Evolutionary conservation across 2,888 invertebrate genomes (phyloP), one percentile per base, ranked within the genome.

Genomic region (Caenorhabditis afra): DNA sequence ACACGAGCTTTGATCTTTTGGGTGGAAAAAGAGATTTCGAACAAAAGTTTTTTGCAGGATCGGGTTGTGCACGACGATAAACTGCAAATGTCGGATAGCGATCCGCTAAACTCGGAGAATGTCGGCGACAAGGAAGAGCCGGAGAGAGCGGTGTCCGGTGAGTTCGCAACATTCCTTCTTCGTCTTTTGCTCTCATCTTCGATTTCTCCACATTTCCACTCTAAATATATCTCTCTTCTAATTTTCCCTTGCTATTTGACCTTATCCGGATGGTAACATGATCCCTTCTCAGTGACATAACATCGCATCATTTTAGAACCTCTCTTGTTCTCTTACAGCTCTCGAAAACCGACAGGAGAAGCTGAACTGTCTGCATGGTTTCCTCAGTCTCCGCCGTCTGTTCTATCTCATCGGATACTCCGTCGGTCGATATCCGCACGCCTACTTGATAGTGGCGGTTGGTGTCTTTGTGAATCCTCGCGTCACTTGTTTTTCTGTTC

Each of bases 341-440:
- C n/a, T 65, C 37, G 68, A 70, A 45, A 62, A 66, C 14, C 47
- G 67, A 11, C 68, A 79, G n/a, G 70, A 80, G 52, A 84, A 84
- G 64, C 47, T 84, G 39, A 82, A 74, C 37, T 82, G 79, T 64
- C 61, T 82, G 7, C 82, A 81, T 71, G 78, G 81, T 18, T 81
- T 81, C 62, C 77, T 86, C 70, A 85, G 83, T 57, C 82, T 86
- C 41, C 83, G 85, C 29, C 85, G 86, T 0, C 65, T 86, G 58
- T 87, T 87, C 64, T 81, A 86, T 59, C 79, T 86, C 10, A 66
- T 83, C 39, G 85, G 85, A 12, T 78, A 82, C 23, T 79, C 83
- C 8, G 85, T 85, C 44, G 85, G 85, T 11, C 76, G 70, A 16
- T 76, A 83, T 64, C 85, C 85, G 35, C 78, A 67, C 39, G 83